These are phyloP conservation scores for Plectropomus leopardus DNA, from an alignment of 2,113 vertebrate genomes.

Conservation along the genomic window DNA sequence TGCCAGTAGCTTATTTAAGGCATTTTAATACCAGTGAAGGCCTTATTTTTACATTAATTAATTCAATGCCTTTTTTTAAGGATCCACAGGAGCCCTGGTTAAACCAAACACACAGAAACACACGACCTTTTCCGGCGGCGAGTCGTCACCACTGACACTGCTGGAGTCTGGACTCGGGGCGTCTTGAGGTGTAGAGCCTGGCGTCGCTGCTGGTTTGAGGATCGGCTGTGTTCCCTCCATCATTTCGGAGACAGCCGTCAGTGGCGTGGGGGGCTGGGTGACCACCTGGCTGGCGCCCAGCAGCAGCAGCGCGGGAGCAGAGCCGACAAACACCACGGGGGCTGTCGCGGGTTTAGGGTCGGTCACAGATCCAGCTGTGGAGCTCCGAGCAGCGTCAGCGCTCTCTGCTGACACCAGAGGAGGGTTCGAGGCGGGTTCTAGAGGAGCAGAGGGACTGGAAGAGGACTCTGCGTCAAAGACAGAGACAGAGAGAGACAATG, in stretches of 20 bases:
- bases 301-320: background rate
- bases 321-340: background rate
- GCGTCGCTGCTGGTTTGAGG: background rate
- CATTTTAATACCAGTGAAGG: no score
- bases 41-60: no score
- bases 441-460: background rate
- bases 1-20: no score
- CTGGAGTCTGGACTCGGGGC: constrained; percentile 34
- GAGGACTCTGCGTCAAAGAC: background rate
- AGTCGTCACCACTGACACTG: background rate
- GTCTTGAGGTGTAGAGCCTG: background rate
- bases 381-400: background rate
- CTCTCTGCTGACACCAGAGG: background rate
- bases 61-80: no score
- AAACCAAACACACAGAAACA: background rate
- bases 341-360: rapidly evolving
- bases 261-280: rapidly evolving
- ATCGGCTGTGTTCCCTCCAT: background rate
- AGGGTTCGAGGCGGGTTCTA: background rate
- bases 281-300: constrained; percentile 10
- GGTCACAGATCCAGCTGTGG: background rate
- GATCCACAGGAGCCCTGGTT: no score
- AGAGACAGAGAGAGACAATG: background rate
- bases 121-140: constrained; percentile 11
- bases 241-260: background rate